Conservation (phyloP, 2,888 invertebrate genomes). For the Nephrotoma appendiculata region DNA sequence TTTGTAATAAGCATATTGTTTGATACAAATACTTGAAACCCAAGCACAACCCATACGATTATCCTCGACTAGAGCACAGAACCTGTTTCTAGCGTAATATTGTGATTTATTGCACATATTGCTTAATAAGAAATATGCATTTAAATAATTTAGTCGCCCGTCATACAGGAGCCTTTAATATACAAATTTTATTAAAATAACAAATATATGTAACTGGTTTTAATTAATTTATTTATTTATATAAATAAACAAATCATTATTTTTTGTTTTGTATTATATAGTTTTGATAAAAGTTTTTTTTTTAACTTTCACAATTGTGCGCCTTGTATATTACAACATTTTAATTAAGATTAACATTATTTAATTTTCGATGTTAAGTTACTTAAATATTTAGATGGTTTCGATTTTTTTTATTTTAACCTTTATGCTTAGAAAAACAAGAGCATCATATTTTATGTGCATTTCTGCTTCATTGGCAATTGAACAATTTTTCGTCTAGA, state of each 20-base stretch:
- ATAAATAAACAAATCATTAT: background rate
- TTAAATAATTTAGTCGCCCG: background rate
- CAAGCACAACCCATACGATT: background rate
- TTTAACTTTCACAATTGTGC: background rate
- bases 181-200: too few relatives aligned
- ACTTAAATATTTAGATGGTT: background rate
- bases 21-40: background rate
- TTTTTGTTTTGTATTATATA: background rate
- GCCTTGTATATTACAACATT: background rate
- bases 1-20: background rate
- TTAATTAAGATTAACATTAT: background rate
- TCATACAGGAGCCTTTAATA: background rate
- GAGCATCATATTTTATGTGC: too few relatives aligned
- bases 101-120: background rate
- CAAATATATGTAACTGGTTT: background rate
- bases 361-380: background rate
- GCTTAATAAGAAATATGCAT: background rate
- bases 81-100: background rate
- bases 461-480: background rate
- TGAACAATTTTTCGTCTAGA: background rate
- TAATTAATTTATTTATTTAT: background rate
- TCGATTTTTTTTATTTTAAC: background rate
- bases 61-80: background rate
- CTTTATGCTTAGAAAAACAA: too few relatives aligned
- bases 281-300: background rate